Percentiles rank a stretch among this genome's conserved stretches.
phyloP scores from a whole-genome alignment of 2,888 invertebrate genomes.

The Drosophila nr. perissopoda region DNA sequence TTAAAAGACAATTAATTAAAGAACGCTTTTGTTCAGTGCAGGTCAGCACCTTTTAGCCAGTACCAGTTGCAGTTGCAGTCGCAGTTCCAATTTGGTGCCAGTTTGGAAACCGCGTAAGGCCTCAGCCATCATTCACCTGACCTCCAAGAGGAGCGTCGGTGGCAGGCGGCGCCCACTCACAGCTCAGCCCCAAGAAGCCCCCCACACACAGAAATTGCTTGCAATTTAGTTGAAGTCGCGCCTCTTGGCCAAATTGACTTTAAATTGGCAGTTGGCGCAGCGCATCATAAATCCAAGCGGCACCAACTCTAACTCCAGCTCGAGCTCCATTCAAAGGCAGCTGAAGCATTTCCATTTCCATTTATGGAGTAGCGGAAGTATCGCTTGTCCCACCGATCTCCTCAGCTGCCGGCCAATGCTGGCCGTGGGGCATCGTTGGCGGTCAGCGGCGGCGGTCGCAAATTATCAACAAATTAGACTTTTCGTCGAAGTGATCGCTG shows the following conservation, averaged over 20 bases:
- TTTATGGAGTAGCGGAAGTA: slow-evolving; percentile 60
- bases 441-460: slow-evolving; percentile 77
- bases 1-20: slow-evolving; percentile 53
- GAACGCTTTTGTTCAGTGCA: neutral
- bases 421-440: slow-evolving; percentile 79
- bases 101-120: neutral
- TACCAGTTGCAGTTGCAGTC: neutral
- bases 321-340: slow-evolving; percentile 7
- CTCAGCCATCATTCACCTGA: slow-evolving; percentile 32
- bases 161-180: slow-evolving; percentile 10
- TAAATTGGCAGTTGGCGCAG: slow-evolving; percentile 82
- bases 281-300: slow-evolving; percentile 66
- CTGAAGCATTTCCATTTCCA: slow-evolving; percentile 48
- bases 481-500: slow-evolving; percentile 74
- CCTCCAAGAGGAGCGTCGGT: slow-evolving; percentile 11
- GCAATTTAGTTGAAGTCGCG: slow-evolving; percentile 81
- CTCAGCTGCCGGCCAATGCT: slow-evolving; percentile 9
- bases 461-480: slow-evolving; percentile 83
- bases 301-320: slow-evolving; percentile 37
- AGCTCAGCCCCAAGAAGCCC: slow-evolving; percentile 13
- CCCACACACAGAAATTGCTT: slow-evolving; percentile 72
- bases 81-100: neutral
- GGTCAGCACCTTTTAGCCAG: neutral
- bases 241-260: slow-evolving; percentile 83
- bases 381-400: slow-evolving; percentile 34